These are phyloP conservation scores for Callaeas wilsoni DNA, from an alignment of 2,113 vertebrate genomes.

Conservation along the genomic window DNA sequence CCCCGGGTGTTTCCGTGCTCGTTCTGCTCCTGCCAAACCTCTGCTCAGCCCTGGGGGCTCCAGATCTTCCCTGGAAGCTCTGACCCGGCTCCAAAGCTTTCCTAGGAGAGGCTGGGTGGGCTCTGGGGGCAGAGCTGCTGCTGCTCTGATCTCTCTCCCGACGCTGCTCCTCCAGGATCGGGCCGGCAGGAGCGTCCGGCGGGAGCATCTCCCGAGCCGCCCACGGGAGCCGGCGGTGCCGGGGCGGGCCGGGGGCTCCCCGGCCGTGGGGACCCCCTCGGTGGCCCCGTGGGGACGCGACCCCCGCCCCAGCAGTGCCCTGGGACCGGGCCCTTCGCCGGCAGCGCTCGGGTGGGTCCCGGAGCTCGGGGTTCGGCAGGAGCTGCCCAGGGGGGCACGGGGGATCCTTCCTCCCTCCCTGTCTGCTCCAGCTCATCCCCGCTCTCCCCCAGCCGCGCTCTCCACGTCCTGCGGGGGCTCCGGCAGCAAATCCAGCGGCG, in stretches of 20 bases:
- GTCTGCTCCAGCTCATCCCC: neutral
- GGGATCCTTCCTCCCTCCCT: neutral
- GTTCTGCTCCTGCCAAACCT: neutral
- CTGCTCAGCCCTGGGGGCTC: neutral
- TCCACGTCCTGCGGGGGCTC: conserved; percentile 52
- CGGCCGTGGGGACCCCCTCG: conserved; percentile 8
- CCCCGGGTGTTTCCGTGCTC: neutral
- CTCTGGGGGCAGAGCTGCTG: neutral
- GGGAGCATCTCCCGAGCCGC: conserved; percentile 5
- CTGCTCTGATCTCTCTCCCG: neutral
- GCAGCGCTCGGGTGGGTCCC: conserved; percentile 51
- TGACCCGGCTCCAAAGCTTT: neutral
- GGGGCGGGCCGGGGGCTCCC: conserved; percentile 37
- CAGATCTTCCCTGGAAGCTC: neutral
- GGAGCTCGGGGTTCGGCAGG: neutral
- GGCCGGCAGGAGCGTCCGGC: neutral
- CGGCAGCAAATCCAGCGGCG: conserved; percentile 58
- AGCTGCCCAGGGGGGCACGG: neutral
- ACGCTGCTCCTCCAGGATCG: conserved; percentile 38
- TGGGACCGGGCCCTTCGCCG: neutral
- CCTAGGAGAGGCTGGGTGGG: rapidly evolving
- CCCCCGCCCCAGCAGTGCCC: neutral
- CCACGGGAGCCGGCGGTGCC: neutral
- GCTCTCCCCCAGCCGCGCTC: conserved; percentile 36
- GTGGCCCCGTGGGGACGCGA: conserved; percentile 30